Evolutionary conservation across 2,113 vertebrate species (phyloP), one percentile per base, ranked within the genome.

Genomic region (Microcebus ravelobensis): DNA sequence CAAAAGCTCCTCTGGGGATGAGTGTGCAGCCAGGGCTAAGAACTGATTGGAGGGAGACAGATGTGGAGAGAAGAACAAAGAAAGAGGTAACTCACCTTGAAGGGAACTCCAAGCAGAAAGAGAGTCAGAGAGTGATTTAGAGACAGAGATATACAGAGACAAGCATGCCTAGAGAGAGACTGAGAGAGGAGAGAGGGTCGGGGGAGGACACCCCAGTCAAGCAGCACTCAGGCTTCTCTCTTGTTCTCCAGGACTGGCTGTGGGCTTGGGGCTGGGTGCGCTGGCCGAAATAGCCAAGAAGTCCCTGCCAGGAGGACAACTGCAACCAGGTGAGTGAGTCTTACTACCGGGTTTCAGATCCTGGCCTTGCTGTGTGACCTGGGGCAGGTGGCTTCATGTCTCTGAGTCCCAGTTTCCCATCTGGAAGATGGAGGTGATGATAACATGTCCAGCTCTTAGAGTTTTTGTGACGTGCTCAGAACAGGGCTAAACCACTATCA

Each of bases 231-330:
- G 52, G 1, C 4, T 80, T 0, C 48, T 76, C 17, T 91, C 79
- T 94, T 25, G 8, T 18, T 80, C 57, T 42, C 71, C 97, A 99
- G 99, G 99, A 57, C 98, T 99, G 94, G 99, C 99, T 4, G 98
- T 99, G 29, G 98, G 99, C 45, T 97, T 99, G 71, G 99, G 99
- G 1, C 94, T 99, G 0, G 99, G 99, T 31, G 99, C 99, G 17
- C 98, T 99, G 94, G 99, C 98, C 1, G 99, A 99, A 92, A 98
- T 98, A 13, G 99, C 99, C 29, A 99, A 99, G 91, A 99, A 99
- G 96, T 99, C 99, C 3, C 86, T 99, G 34, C 97, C 96, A 18
- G 97, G 99, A 81, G 99, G 99, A 97, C 97, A 93, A 29, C 55
- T 25, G 57, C 98, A 85, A 5, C n/a, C 80, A 96, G 98, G 99